Percentiles rank a stretch among this genome's conserved stretches.
phyloP scores from a whole-genome alignment of 2,888 invertebrate genomes.

The Axea sp. region DNA sequence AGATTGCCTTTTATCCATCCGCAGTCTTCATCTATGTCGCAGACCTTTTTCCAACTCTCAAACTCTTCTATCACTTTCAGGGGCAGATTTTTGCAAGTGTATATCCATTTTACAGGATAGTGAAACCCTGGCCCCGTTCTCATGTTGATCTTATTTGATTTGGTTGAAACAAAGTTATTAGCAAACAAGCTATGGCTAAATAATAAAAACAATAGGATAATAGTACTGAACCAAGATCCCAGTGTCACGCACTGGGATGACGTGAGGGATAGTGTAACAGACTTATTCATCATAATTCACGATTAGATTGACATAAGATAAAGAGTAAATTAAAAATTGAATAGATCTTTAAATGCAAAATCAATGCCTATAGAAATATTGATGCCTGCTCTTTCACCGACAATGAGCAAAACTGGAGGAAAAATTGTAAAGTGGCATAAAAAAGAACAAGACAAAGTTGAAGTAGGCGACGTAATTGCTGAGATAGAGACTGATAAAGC shows the following conservation, averaged over 20 bases:
- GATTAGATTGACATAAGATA: slow-evolving; percentile 34
- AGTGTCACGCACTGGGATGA: slow-evolving; percentile 26
- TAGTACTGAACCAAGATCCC: slow-evolving; percentile 26
- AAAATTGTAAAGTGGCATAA: slow-evolving; percentile 33
- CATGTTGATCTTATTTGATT: slow-evolving; percentile 25
- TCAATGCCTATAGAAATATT: slow-evolving; percentile 32
- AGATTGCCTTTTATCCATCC: slow-evolving; percentile 23
- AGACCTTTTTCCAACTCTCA: slow-evolving; percentile 23
- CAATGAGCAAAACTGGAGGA: slow-evolving; percentile 34
- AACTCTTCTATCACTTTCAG: slow-evolving; percentile 20
- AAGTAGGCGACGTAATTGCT: slow-evolving; percentile 24
- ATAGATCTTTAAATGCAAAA: slow-evolving; percentile 33
- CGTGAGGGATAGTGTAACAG: slow-evolving; percentile 23
- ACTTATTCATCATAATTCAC: slow-evolving; percentile 32
- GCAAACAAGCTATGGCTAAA: slow-evolving; percentile 20
- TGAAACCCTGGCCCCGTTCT: slow-evolving; percentile 25
- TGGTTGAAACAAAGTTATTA: slow-evolving; percentile 22
- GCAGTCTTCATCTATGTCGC: slow-evolving; percentile 15
- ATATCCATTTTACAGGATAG: slow-evolving; percentile 23
- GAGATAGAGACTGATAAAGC: slow-evolving; percentile 34
- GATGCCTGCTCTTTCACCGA: slow-evolving; percentile 32
- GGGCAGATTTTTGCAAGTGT: slow-evolving; percentile 21
- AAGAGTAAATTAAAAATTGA: slow-evolving; percentile 32
- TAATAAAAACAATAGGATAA: slow-evolving; percentile 27
- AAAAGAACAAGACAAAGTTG: slow-evolving; percentile 29